phyloP scores from a whole-genome alignment of 2,888 invertebrate genomes.

The Dermolepida albohirtum region DNA sequence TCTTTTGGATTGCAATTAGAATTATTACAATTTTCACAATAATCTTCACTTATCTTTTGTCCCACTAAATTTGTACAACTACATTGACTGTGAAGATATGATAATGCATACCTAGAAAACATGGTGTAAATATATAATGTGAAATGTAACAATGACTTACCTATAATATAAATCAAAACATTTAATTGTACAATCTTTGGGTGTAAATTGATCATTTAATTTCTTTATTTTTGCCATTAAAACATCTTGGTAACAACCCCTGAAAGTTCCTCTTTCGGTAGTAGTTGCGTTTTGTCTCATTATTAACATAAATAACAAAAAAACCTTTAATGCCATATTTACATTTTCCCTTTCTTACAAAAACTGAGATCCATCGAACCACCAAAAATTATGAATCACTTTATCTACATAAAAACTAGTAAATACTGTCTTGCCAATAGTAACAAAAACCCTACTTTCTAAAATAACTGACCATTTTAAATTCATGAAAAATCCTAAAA shows the following conservation, averaged over 20 bases:
- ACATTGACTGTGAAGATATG: slow-evolving; percentile 53
- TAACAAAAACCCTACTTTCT: no score
- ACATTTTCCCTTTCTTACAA: slow-evolving; percentile 1
- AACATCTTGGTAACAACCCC: slow-evolving; percentile 55
- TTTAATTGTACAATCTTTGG: slow-evolving; percentile 52
- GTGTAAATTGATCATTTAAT: slow-evolving; percentile 45
- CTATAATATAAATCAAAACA: slow-evolving; percentile 55
- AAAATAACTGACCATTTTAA: no score
- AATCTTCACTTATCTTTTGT: slow-evolving; percentile 53
- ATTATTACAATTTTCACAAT: slow-evolving; percentile 48
- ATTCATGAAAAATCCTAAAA: no score
- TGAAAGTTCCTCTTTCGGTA: slow-evolving; percentile 39
- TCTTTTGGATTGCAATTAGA: slow-evolving; percentile 48
- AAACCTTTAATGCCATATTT: slow-evolving; percentile 6
- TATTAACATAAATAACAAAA: not conserved
- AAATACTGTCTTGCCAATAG: no score
- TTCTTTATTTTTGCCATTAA: slow-evolving; percentile 45
- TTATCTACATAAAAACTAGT: slow-evolving; percentile 2
- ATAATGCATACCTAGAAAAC: slow-evolving; percentile 55
- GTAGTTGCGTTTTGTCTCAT: not conserved
- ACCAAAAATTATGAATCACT: slow-evolving; percentile 15
- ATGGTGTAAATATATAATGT: slow-evolving; percentile 25
- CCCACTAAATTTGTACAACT: slow-evolving; percentile 58
- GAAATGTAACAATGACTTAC: slow-evolving; percentile 46
- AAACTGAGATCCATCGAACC: not conserved